Evolutionary conservation across 2,113 vertebrate genomes (phyloP).

Genomic region (Todiramphus chloris): DNA sequence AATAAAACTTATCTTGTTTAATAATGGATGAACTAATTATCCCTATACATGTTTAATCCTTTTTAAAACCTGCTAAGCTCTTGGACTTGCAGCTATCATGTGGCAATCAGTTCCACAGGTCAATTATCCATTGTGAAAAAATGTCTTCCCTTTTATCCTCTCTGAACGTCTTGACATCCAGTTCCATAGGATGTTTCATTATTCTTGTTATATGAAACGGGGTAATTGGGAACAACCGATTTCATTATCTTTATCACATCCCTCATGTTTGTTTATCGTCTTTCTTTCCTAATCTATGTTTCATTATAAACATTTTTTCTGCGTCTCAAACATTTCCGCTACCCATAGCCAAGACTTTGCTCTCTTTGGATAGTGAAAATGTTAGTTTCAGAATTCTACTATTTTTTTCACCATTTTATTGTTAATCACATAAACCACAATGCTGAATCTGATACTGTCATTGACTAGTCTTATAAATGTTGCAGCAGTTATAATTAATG

Average conservation of each 20-base stretch:
- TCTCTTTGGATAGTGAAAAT: background rate
- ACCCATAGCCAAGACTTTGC: background rate
- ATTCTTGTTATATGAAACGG: background rate
- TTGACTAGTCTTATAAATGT: background rate
- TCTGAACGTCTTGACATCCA: background rate
- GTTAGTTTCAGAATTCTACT: background rate
- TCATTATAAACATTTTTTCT: background rate
- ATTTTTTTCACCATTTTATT: background rate
- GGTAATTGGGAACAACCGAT: slow-evolving; percentile 2
- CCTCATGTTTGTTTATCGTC: slow-evolving; percentile 22
- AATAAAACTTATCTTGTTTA: slow-evolving; percentile 68
- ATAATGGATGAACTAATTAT: slow-evolving; percentile 68
- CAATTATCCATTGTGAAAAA: slow-evolving; percentile 66
- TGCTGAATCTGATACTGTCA: background rate
- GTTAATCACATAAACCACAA: background rate
- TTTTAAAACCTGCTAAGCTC: slow-evolving; percentile 65
- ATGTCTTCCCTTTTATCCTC: slow-evolving; percentile 42
- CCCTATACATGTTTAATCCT: slow-evolving; percentile 62
- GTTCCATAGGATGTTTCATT: slow-evolving; percentile 22
- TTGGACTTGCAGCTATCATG: slow-evolving; percentile 57
- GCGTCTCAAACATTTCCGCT: background rate
- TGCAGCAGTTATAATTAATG: slow-evolving; percentile 19
- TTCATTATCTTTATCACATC: slow-evolving; percentile 20
- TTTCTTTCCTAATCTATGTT: background rate
- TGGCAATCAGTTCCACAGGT: slow-evolving; percentile 60